Evolutionary conservation across 2,797 vertebrate genomes (phyloP).

Genomic region (Falco novaeseelandiae): DNA sequence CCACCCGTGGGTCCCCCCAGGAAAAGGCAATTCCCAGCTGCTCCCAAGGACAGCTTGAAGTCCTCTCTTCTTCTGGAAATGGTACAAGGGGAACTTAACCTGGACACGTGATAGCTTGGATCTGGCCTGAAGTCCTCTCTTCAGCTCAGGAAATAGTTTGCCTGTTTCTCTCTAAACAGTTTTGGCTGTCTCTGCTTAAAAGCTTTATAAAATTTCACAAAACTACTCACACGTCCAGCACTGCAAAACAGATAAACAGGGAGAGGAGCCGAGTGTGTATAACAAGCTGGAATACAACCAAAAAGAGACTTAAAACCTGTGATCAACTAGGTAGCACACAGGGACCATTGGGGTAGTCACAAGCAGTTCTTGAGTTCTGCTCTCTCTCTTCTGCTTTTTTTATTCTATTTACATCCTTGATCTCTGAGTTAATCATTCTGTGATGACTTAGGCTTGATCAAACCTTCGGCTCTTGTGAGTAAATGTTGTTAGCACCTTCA

Average conservation of each 20-base stretch:
- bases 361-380: not conserved
- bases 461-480: not conserved
- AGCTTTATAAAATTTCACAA: conserved; percentile 4
- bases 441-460: not conserved
- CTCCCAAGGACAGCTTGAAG: not conserved
- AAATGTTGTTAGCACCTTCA: not conserved
- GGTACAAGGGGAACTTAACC: not conserved
- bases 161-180: not conserved
- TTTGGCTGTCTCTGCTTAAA: conserved; percentile 31
- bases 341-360: not conserved
- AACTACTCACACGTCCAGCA: not conserved
- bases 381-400: not conserved
- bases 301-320: not conserved
- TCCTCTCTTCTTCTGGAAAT: not conserved
- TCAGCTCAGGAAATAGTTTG: not conserved
- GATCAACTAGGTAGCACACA: not conserved
- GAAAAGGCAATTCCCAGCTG: conserved; percentile 4
- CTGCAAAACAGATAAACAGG: conserved; percentile 8
- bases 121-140: not conserved
- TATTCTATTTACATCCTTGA: not conserved
- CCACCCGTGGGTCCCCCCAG: not conserved
- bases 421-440: not conserved
- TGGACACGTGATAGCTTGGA: not conserved
- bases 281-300: not conserved
- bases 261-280: not conserved